Evolutionary conservation across 2,888 invertebrate species (phyloP).

Genomic region (Archips crataeganus): DNA sequence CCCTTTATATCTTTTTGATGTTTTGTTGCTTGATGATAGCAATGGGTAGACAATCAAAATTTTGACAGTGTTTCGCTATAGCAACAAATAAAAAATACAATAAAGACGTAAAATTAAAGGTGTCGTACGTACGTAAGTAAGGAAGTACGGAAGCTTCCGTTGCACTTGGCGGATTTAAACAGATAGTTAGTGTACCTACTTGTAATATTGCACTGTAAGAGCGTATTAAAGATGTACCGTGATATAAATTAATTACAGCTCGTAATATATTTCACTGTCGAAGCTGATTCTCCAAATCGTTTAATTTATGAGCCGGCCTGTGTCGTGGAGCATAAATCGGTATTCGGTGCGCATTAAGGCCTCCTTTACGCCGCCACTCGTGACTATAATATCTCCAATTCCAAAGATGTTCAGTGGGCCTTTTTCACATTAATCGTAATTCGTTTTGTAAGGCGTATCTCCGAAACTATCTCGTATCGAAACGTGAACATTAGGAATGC

Average conservation of each 20-base stretch:
- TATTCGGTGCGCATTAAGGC: conserved; percentile 19
- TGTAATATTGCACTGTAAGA: neutral
- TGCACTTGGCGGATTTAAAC: no score
- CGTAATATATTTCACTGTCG: neutral
- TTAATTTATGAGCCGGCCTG: conserved; percentile 19
- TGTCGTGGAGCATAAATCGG: conserved; percentile 23
- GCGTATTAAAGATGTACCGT: neutral
- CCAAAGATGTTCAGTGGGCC: conserved; percentile 28
- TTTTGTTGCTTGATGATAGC: no score
- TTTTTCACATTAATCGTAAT: conserved; percentile 37
- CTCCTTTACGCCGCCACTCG: conserved; percentile 10
- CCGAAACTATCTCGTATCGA: conserved; percentile 7
- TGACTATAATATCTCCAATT: conserved; percentile 16
- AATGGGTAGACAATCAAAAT: no score
- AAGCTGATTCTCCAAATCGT: conserved; percentile 5
- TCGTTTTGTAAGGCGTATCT: conserved; percentile 28
- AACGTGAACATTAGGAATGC: conserved; percentile 32
- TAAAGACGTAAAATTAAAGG: no score
- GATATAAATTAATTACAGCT: conserved; percentile 3
- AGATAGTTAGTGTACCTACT: no score
- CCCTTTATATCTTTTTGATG: no score
- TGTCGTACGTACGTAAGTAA: no score
- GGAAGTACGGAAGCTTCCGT: no score
- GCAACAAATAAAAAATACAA: no score
- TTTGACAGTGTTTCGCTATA: no score